Evolutionary conservation across 1,140 invertebrate species (phyloP).

Genomic region (Heliconius hermathena): DNA sequence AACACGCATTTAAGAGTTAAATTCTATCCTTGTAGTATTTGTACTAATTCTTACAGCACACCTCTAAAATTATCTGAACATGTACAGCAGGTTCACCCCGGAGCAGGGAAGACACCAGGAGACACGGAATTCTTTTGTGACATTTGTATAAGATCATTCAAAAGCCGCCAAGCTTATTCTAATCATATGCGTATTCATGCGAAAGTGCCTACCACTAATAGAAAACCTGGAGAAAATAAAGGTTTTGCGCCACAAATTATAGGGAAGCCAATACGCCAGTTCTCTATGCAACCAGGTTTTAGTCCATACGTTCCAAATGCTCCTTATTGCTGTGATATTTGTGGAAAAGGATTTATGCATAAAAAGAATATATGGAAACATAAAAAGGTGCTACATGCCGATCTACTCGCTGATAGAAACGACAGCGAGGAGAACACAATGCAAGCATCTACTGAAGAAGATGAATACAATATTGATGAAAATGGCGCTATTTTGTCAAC

Average conservation of each 20-base stretch:
- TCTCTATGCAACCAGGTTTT: conserved; percentile 60
- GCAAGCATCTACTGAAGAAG: conserved; percentile 77
- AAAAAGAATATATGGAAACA: conserved; percentile 82
- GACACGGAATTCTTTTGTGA: conserved; percentile 77
- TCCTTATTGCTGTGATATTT: conserved; percentile 83
- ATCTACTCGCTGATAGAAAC: conserved; percentile 66
- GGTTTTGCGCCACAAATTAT: conserved; percentile 70
- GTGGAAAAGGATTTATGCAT: conserved; percentile 83
- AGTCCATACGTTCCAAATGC: conserved; percentile 67
- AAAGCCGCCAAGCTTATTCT: conserved; percentile 79
- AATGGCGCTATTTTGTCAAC: conserved; percentile 70
- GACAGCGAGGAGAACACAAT: conserved; percentile 74
- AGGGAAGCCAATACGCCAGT: conserved; percentile 71
- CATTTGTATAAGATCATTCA: conserved; percentile 77
- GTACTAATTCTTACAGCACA: conserved; percentile 84
- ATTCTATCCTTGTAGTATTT: conserved; percentile 84
- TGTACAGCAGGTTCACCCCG: conserved; percentile 76
- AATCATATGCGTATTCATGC: conserved; percentile 82
- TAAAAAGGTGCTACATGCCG: conserved; percentile 79
- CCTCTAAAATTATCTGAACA: conserved; percentile 82
- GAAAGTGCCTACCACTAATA: conserved; percentile 76
- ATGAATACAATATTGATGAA: conserved; percentile 75
- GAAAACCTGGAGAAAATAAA: conserved; percentile 67
- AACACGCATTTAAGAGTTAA: conserved; percentile 86
- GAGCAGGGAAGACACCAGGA: conserved; percentile 38